Conservation (phyloP, 2,888 invertebrate species). For the Lampropteryx suffumata region DNA sequence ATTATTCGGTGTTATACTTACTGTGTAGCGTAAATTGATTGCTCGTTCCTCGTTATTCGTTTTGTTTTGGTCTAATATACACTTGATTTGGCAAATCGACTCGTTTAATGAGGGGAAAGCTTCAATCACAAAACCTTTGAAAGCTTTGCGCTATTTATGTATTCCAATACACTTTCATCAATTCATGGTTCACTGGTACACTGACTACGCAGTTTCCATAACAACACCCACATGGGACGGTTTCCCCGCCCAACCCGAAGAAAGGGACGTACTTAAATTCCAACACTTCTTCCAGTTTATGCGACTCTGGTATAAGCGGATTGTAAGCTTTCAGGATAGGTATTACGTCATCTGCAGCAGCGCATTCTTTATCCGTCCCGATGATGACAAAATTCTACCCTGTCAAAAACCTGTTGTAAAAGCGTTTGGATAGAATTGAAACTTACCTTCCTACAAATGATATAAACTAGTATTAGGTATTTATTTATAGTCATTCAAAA, state of each 20-base stretch:
- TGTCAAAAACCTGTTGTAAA: too few species aligned
- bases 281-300: constrained; percentile 57
- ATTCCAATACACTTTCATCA: constrained; percentile 42
- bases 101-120: too few species aligned
- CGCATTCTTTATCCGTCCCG: constrained; percentile 40
- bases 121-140: too few species aligned
- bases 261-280: constrained; percentile 44
- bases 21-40: too few species aligned
- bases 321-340: constrained; percentile 87
- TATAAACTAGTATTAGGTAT: too few species aligned
- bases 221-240: constrained; percentile 70
- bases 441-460: too few species aligned
- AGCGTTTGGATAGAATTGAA: too few species aligned
- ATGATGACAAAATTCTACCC: background rate
- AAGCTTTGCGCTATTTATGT: constrained; percentile 2
- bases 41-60: too few species aligned
- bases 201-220: constrained; percentile 70
- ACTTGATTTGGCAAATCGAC: too few species aligned
- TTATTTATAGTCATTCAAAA: too few species aligned
- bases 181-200: constrained; percentile 58
- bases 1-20: too few species aligned
- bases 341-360: constrained; percentile 49
- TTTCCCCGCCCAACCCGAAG: constrained; percentile 68
- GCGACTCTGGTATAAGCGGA: constrained; percentile 82
- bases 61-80: too few species aligned